Base-by-base conservation (phyloP, 92 coral and sea anemone species). In the Phymanthus crucifer region DNA sequence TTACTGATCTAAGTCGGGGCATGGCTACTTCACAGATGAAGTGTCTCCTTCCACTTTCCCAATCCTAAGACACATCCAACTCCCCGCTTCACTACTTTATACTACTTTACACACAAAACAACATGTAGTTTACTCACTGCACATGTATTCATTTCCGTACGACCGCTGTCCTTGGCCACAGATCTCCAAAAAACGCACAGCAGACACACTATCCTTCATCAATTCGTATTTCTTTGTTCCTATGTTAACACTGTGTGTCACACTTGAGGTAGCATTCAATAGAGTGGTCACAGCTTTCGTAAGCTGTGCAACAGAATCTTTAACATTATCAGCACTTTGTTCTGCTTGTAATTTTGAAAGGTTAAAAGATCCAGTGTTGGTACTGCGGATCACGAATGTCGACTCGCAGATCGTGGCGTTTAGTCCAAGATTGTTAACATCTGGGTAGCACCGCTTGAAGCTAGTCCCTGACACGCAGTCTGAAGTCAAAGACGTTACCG, bases 101-200 rank as follows among this genome's bases (percentile, higher is more conserved):
- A n/a, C n/a, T n/a, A n/a, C n/a, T n/a, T 1, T 5, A 38, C 48
- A 43, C 48, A 43, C 14, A 43, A 54, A 54, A 24, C 38, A 10
- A 35, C 26, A 27, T 0, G 18, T 66, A 78, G 33, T 32, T 16
- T 14, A 65, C 97, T 90, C 65, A 93, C 97, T 92, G 61, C 97
- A 93, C 32, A 81, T 52, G 78, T 87, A 90, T 14, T 85, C 84
- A 74, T 81, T 73, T 35, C 66, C 52, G 48, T 64, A 52, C n/a
- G 84, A 68, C 46, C 66, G 57, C 68, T 74, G 74, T 23, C 90
- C 92, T 45, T 37, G 86, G 19, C 84, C 79, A 70, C 97, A 93
- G 19, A 61, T 32, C 32, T 73, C 57, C 45, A 46, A 58, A 74
- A 86, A 82, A 11, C 75, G 61, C 32, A 82, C 87, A 61, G 83